Evolutionary conservation across 2,888 invertebrate species (phyloP).

Genomic region (Cheilosia vulpina): DNA sequence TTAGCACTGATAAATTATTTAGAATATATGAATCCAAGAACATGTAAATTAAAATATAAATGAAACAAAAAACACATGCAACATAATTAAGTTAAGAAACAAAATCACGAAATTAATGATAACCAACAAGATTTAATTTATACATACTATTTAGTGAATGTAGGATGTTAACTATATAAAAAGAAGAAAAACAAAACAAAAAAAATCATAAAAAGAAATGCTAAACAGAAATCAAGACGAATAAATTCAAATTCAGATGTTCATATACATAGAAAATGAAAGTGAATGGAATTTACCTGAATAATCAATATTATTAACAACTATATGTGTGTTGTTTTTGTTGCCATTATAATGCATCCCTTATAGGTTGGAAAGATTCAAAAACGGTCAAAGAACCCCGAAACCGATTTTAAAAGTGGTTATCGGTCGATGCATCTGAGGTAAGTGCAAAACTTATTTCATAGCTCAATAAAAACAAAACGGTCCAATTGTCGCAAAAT

Average conservation of each 20-base stretch:
- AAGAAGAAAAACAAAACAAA: constrained; percentile 16
- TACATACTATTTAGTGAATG: constrained; percentile 74
- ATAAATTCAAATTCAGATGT: constrained; percentile 72
- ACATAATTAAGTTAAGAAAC: constrained; percentile 37
- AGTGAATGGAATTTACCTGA: constrained; percentile 73
- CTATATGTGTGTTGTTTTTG: constrained; percentile 35
- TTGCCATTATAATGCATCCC: neutral
- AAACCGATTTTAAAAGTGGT: no score
- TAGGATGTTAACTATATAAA: constrained; percentile 73
- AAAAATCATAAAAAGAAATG: constrained; percentile 44
- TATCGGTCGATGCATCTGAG: neutral
- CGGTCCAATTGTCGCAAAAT: neutral
- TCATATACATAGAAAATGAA: constrained; percentile 56
- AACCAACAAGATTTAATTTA: constrained; percentile 73
- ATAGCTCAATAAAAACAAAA: no score
- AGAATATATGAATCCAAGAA: constrained; percentile 53
- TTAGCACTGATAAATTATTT: constrained; percentile 76
- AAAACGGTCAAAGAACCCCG: no score
- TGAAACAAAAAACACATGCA: constrained; percentile 40
- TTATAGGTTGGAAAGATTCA: neutral
- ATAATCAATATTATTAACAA: constrained; percentile 74
- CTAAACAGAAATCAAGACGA: constrained; percentile 58
- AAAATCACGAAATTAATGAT: constrained; percentile 67
- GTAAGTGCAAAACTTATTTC: neutral
- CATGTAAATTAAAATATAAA: constrained; percentile 42